Percentiles rank a stretch among this genome's conserved stretches.
These are phyloP conservation scores for Scrobipalpa atriplicella DNA, from an alignment of 2,888 invertebrate genomes.

Conservation along the genomic window DNA sequence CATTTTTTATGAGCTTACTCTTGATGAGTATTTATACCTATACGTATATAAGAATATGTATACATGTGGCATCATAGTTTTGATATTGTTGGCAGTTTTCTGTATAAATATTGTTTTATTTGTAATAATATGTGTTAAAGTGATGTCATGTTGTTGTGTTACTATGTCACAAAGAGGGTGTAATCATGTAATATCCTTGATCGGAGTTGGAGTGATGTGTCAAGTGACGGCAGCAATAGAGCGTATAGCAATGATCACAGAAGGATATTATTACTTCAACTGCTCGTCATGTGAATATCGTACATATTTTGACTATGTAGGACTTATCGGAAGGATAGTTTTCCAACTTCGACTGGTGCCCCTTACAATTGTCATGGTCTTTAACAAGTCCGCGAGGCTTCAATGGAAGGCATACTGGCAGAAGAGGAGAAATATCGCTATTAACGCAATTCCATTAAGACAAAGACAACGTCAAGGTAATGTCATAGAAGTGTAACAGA, in stretches of 20 bases:
- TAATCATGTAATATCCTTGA: no score
- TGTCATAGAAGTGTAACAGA: no score
- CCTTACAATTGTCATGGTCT: background rate
- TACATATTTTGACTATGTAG: background rate
- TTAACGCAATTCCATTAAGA: background rate
- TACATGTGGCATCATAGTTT: no score
- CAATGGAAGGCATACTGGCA: background rate
- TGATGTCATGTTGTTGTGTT: background rate
- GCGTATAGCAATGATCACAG: background rate
- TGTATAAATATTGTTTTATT: background rate
- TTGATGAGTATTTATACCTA: background rate
- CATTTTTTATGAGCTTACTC: background rate
- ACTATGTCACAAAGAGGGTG: background rate
- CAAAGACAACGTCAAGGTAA: background rate
- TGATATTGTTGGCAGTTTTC: background rate
- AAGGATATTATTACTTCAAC: no score
- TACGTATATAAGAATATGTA: background rate
- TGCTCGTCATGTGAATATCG: background rate
- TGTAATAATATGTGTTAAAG: background rate
- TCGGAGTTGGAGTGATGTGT: background rate
- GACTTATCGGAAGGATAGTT: no score
- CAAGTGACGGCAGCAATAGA: slow-evolving; percentile 2
- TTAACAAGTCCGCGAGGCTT: no score
- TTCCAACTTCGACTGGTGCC: background rate
- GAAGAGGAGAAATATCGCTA: background rate